Base-by-base conservation (phyloP, 1,140 invertebrate genomes). In the Littorina saxatilis region DNA sequence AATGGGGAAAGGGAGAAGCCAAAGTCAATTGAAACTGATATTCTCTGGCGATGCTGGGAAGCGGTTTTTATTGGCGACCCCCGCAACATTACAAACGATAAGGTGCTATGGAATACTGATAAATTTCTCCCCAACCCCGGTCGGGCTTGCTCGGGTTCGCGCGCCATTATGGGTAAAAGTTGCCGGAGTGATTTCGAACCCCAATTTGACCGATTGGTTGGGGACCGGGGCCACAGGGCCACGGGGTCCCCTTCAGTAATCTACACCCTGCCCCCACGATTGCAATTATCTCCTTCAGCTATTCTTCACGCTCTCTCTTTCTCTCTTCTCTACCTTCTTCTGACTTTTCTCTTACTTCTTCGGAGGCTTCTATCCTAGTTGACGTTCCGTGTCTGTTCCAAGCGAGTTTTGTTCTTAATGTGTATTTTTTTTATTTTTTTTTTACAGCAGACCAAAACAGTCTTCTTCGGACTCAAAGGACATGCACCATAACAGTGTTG, bases 101-200 rank as follows among this genome's bases (percentile, higher is more conserved):
- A 73, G 43, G 43, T 73, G 70, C n/a, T 73, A 73, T 73, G 43
- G 70, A 73, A 73, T 73, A 73, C 70, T 73, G 70, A 73, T 73
- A 73, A 73, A 73, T 73, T 73, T 73, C 70, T 23, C 43, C 68
- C 68, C 13, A 61, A n/a, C 23, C 58, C 20, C 20, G 58, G 4
- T 9, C 58, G 7, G 58, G 20, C 17, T 58, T 58, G 4, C n/a
- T 58, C 9, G 11, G 66, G 66, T 39, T 29, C 9, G 37, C 1
- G 66, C 9, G 66, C 32, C 35, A 32, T 29, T 20, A 39, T 15
- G 15, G 37, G 66, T 17, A 68, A 40, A 73, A 73, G 70, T 50
- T 73, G n/a, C 40, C 40, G 15, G 2, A 43, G 70, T 29, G 47
- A 50, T 73, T 47, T 50, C 70, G 70, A 13, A 27, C 70, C 70